phyloP scores from a whole-genome alignment of 2,797 vertebrate genomes.

The Steatocranus sp. region DNA sequence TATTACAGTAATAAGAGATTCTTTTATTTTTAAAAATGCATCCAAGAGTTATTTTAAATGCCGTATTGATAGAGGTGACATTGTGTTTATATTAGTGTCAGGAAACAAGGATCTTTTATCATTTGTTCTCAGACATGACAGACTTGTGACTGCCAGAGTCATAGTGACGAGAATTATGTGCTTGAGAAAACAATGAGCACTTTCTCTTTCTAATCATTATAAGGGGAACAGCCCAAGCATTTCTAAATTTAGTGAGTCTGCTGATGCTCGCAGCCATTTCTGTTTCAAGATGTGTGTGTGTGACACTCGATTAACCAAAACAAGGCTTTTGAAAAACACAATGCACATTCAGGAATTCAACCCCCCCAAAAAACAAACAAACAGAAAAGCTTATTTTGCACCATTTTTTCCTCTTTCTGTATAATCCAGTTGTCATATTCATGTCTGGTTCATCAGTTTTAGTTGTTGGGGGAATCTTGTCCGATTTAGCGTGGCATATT shows the following conservation, averaged over 20 bases:
- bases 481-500: slow-evolving; percentile 10
- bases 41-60: not conserved
- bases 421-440: not conserved
- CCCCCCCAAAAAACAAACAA: not conserved
- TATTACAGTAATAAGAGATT: slow-evolving; percentile 6
- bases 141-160: slow-evolving; percentile 41
- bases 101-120: slow-evolving; percentile 8
- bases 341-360: not conserved
- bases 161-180: slow-evolving; percentile 20
- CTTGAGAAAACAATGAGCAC: slow-evolving; percentile 50
- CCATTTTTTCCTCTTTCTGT: not conserved
- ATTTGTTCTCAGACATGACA: slow-evolving; percentile 19
- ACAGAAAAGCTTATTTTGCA: not conserved
- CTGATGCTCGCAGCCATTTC: slow-evolving; percentile 46
- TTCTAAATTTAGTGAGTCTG: slow-evolving; percentile 60
- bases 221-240: slow-evolving; percentile 14
- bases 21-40: not conserved
- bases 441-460: not conserved
- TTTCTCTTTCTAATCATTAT: slow-evolving; percentile 43
- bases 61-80: not conserved
- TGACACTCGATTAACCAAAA: slow-evolving; percentile 1
- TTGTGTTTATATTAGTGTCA: not conserved
- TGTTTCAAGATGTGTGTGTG: slow-evolving; percentile 15
- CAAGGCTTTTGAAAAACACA: not conserved
- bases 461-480: not conserved